Base-by-base conservation (phyloP, 2,888 invertebrate species). In the Cheilosia grossa region DNA sequence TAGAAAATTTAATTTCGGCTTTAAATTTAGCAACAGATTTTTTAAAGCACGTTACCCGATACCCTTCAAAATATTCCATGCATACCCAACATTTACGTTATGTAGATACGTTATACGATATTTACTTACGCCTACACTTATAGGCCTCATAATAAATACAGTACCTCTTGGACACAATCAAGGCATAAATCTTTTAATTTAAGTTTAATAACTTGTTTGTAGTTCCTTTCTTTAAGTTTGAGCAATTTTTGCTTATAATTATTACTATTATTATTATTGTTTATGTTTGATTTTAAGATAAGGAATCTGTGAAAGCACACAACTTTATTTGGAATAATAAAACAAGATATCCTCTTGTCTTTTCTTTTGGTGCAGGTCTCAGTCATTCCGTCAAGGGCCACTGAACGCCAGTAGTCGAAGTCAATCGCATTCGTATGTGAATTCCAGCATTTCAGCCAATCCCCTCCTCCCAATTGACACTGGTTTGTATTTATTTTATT, bases 381-480 rank as follows among this genome's bases (percentile, higher is more conserved):
- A 97, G 93, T 97, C 97, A 94, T 97, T 97, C 95, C 96, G 97
- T 93, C 96, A 97, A 91, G 92, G 92, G 89, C 92, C 92, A 90
- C 90, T 92, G 91, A 92, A 92, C 90, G 90, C 92, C 90, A 92
- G 92, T 92, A 92, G 91, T 91, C 92, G 92, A 92, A 92, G 92
- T 91, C 92, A 92, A 90, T 92, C 92, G 93, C 93, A 94, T 93
- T 93, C 94, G 92, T 94, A 94, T 93, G 95, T 95, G 94, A 96
- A 95, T 94, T 95, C 95, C 94, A 96, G 96, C 95, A 95, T 97
- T 94, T 97, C 97, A 93, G 97, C 97, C 93, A 97, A 97, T 94
- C 97, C 97, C 93, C 95, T 97, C 94, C 96, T 97, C 95, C 97
- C 97, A 93, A 96, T 97, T 94, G 97, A 94, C 92, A 94, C 94